Conservation (phyloP, 30 jellyfish, hydroid and myxozoan genomes). For the Sanderia malayensis region DNA sequence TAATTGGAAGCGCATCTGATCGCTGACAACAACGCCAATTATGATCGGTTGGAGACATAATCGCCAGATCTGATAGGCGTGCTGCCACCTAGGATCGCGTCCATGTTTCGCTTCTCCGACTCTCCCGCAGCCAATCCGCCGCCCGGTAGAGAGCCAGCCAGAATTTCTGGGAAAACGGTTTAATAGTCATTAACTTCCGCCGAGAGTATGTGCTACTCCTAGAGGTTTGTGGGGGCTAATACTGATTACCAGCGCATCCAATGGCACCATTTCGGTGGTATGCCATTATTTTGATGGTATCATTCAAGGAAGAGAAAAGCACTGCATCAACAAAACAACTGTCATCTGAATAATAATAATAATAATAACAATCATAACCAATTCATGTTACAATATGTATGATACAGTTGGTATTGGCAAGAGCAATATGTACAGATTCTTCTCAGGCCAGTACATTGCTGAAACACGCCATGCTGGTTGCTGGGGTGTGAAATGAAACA, state of each 20-base stretch:
- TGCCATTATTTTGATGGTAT: slow-evolving; percentile 40
- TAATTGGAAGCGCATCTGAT: slow-evolving; percentile 65
- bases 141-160: slow-evolving; percentile 67
- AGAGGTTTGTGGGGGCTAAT: slow-evolving; percentile 70
- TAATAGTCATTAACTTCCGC: slow-evolving; percentile 55
- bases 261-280: slow-evolving; percentile 40
- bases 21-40: slow-evolving; percentile 65
- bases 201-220: slow-evolving; percentile 49
- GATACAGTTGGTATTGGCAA: too few relatives aligned
- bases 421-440: too few relatives aligned
- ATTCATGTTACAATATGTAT: too few relatives aligned
- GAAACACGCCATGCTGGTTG: too few relatives aligned
- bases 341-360: too few relatives aligned
- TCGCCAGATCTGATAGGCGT: slow-evolving; percentile 69
- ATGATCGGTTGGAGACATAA: slow-evolving; percentile 71
- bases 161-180: slow-evolving; percentile 53
- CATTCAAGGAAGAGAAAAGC: not conserved
- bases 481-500: too few relatives aligned
- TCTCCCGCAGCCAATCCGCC: slow-evolving; percentile 62
- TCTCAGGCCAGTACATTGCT: too few relatives aligned
- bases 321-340: too few relatives aligned
- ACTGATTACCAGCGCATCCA: slow-evolving; percentile 70
- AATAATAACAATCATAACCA: too few relatives aligned
- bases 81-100: slow-evolving; percentile 70
- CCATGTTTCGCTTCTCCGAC: slow-evolving; percentile 47